These are phyloP conservation scores for Syngnathus typhle DNA, from an alignment of 2,113 vertebrate genomes.

Conservation along the genomic window DNA sequence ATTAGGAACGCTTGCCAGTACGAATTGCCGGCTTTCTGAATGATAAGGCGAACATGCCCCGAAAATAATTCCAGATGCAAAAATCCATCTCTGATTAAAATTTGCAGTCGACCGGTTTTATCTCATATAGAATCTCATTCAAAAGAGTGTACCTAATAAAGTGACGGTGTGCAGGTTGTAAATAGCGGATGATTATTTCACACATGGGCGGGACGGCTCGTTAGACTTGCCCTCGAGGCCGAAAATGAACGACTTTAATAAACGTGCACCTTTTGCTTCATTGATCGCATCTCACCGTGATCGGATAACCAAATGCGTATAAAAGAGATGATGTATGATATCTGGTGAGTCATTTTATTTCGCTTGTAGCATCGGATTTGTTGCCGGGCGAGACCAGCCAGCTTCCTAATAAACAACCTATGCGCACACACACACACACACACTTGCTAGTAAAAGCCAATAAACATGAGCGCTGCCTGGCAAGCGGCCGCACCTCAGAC, in stretches of 20 bases:
- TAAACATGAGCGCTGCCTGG: background rate
- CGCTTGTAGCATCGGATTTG: background rate
- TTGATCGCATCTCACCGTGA: background rate
- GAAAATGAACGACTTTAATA: background rate
- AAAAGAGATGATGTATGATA: background rate
- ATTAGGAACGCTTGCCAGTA: background rate
- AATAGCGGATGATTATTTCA: background rate
- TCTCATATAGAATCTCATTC: background rate
- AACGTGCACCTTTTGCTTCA: constrained; percentile 1
- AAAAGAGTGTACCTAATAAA: background rate
- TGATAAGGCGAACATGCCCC: background rate
- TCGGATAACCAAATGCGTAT: background rate
- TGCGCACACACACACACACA: background rate
- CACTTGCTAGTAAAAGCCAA: background rate
- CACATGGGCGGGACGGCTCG: background rate
- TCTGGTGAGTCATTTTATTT: background rate
- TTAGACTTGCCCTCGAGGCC: background rate
- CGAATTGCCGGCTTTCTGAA: background rate
- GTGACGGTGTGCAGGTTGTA: background rate
- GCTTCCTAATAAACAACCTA: background rate
- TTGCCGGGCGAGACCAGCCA: background rate
- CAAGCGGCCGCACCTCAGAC: background rate
- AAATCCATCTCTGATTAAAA: no score
- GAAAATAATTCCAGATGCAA: no score
- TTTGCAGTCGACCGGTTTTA: background rate